phyloP scores from a whole-genome alignment of 2,888 invertebrate species.

The Sisyra nigra region DNA sequence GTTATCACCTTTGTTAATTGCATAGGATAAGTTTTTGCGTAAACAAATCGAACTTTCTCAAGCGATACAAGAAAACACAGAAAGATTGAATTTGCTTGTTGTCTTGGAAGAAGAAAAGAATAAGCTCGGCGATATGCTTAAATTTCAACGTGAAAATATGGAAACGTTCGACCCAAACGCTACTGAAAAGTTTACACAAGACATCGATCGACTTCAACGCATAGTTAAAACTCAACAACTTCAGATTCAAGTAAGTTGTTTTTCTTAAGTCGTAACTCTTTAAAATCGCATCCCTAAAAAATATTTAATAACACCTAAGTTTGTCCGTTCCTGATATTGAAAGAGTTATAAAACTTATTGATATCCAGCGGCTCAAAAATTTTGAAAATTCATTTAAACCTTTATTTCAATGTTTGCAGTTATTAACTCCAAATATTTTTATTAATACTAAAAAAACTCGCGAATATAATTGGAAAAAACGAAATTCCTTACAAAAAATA shows the following conservation, averaged over 20 bases:
- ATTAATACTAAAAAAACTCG: no score
- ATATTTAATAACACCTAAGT: no score
- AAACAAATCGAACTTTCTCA: slow-evolving; percentile 26
- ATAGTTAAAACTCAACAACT: slow-evolving; percentile 24
- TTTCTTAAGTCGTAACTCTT: no score
- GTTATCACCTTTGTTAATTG: background rate
- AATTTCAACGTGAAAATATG: slow-evolving; percentile 22
- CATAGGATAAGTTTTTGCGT: slow-evolving; percentile 16
- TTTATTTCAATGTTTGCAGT: no score
- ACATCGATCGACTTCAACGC: slow-evolving; percentile 24
- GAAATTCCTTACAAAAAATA: no score
- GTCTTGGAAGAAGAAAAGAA: slow-evolving; percentile 36
- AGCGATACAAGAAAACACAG: slow-evolving; percentile 34
- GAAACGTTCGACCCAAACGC: slow-evolving; percentile 13
- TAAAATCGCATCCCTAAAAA: no score
- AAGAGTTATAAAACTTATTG: no score
- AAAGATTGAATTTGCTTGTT: slow-evolving; percentile 34
- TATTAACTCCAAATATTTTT: no score
- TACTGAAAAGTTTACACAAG: slow-evolving; percentile 22
- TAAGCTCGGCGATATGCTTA: slow-evolving; percentile 27
- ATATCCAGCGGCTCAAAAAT: no score
- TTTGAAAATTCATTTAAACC: no score
- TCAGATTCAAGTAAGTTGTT: slow-evolving; percentile 24
- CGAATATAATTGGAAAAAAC: no score
- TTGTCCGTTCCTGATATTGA: no score